Percentiles rank a stretch among this genome's conserved stretches.
Evolutionary conservation across 2,888 invertebrate genomes (phyloP).

Genomic region (Pogonocherus hispidulus): DNA sequence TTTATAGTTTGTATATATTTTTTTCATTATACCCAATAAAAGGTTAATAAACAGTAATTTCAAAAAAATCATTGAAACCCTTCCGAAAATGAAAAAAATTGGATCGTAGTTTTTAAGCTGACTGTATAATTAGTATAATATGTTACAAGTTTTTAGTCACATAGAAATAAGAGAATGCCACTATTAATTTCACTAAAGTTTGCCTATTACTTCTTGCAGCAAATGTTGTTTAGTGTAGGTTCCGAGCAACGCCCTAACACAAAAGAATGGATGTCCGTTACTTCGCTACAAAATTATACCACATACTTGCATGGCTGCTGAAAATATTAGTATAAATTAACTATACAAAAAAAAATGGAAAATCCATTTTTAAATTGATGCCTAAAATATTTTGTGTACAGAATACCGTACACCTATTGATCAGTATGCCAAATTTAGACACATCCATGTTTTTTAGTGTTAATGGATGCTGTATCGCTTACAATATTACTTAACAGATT

Average conservation of each 20-base stretch:
- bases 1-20: too few species aligned
- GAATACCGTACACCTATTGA: background rate
- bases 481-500: background rate
- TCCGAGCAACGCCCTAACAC: constrained; percentile 52
- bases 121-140: too few species aligned
- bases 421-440: constrained; percentile 1
- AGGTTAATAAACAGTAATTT: too few species aligned
- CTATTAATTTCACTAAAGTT: background rate
- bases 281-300: constrained; percentile 38
- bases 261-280: constrained; percentile 44
- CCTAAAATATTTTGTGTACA: background rate
- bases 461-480: background rate
- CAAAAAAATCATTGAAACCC: too few species aligned
- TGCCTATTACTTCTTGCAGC: background rate
- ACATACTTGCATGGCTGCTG: constrained; percentile 29
- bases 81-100: too few species aligned
- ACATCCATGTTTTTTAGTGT: background rate
- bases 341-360: constrained; percentile 12
- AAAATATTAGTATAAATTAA: constrained; percentile 29
- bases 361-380: constrained; percentile 12
- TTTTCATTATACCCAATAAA: too few species aligned
- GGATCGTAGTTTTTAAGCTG: too few species aligned
- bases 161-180: background rate
- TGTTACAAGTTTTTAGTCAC: background rate
- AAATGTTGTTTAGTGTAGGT: constrained; percentile 9